Evolutionary conservation across 2,797 vertebrate genomes (phyloP).

Genomic region (Hylomyscus alleni): DNA sequence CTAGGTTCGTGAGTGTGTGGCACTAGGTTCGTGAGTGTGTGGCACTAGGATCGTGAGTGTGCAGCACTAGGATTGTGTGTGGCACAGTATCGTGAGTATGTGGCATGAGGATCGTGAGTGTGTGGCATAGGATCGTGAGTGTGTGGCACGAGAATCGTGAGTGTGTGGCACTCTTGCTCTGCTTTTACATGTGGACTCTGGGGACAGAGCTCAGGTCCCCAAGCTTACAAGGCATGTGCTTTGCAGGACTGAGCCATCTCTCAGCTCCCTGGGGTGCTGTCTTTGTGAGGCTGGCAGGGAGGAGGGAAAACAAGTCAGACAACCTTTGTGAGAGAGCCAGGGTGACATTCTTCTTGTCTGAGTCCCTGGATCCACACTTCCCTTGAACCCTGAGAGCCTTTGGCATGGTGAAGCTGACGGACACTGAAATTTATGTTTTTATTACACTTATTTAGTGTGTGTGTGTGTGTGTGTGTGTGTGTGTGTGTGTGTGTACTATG

Average conservation of each 20-base stretch:
- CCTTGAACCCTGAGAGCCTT: neutral
- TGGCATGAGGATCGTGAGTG: too few species aligned
- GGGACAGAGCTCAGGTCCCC: neutral
- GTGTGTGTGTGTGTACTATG: neutral
- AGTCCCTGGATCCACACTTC: neutral
- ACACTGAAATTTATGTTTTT: neutral
- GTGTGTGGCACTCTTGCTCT: neutral
- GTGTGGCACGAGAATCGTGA: too few species aligned
- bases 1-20: too few species aligned
- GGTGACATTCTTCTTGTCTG: neutral
- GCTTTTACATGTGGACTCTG: neutral
- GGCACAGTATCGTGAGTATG: too few species aligned
- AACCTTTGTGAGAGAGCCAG: neutral
- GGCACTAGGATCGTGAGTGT: neutral
- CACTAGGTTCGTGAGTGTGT: neutral
- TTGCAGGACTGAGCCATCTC: neutral
- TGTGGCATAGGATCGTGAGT: too few species aligned
- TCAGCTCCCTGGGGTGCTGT: neutral
- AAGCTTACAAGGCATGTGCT: neutral
- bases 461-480: neutral
- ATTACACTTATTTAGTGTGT: neutral
- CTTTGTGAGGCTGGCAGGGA: slow-evolving; percentile 4
- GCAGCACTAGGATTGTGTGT: too few species aligned
- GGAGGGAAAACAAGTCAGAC: neutral
- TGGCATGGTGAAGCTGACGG: neutral